Evolutionary conservation across 2,113 vertebrate species (phyloP), one percentile per base, ranked within the genome.

Genomic region (Cheirogaleus medius): DNA sequence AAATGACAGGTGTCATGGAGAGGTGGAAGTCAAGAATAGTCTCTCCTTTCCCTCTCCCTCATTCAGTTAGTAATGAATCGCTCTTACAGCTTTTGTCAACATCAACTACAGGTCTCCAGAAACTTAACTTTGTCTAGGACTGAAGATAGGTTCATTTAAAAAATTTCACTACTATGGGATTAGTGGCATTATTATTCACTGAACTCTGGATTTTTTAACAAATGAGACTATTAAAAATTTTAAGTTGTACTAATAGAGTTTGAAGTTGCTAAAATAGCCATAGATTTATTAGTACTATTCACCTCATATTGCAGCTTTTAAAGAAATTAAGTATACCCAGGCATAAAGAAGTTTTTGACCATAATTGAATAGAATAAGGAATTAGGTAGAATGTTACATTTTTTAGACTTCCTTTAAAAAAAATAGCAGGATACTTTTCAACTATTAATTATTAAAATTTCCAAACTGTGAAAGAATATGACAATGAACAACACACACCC

Each of bases 201-300:
- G 27, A 88, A 92, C 11, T 64, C 44, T 81, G 66, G 25, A 42
- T 94, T 90, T 49, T 78, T 96, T 74, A 91, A 87, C 87, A 90
- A 85, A 60, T 68, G 18, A 91, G 21, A 54, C 20, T 44, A 76
- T 42, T 82, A 87, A 95, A 82, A 25, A 69, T 39, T 93, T 81
- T 85, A 73, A 91, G 37, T 54, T 91, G 17, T 66, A 37, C 25
- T 95, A 81, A 85, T 78, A 90, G 8, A 37, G 20, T 90, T 63
- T 66, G 23, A 18, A 68, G 2, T 94, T 73, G 9, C 21, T 90
- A 54, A 87, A 94, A 90, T 73, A 83, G 11, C 34, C 63, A 80
- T n/a, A 66, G 27, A 58, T 42, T 92, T 91, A 91, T 23, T 42
- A n/a, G 9, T n/a, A 78, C 25, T 32, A 32, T 11, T 89, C 2